phyloP scores from a whole-genome alignment of 2,113 vertebrate genomes.

The Chiloscyllium plagiosum region DNA sequence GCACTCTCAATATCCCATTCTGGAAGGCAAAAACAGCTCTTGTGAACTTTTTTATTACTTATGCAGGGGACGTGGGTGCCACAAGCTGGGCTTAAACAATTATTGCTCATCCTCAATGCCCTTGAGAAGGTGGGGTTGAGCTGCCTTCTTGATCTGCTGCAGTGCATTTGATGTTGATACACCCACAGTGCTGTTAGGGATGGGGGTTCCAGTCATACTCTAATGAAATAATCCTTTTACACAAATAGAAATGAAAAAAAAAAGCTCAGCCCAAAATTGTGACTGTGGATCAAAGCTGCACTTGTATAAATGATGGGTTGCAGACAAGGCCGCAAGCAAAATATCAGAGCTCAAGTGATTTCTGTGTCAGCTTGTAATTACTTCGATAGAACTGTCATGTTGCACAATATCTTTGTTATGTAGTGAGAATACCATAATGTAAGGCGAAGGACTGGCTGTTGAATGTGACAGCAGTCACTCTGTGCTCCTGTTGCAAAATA shows the following conservation, averaged over 20 bases:
- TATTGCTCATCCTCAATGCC: too few species aligned
- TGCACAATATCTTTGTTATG: not conserved
- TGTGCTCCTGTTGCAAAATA: not conserved
- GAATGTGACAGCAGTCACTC: not conserved
- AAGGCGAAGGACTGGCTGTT: not conserved
- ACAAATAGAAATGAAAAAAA: not conserved
- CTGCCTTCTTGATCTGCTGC: too few species aligned
- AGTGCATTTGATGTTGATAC: too few species aligned
- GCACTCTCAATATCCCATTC: not conserved
- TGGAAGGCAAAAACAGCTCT: not conserved
- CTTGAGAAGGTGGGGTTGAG: too few species aligned
- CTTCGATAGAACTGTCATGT: not conserved
- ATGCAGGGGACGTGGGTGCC: too few species aligned
- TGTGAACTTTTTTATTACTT: not conserved
- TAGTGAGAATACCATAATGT: not conserved
- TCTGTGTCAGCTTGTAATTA: not conserved
- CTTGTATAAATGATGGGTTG: not conserved
- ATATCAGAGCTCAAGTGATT: not conserved
- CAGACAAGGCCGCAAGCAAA: not conserved
- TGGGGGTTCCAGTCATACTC: not conserved
- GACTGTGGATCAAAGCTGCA: not conserved
- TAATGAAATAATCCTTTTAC: not conserved
- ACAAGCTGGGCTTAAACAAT: too few species aligned
- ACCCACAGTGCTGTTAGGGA: too few species aligned
- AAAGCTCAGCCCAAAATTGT: not conserved